phyloP scores from a whole-genome alignment of 1,140 invertebrate genomes.

The Vanessa tameamea region DNA sequence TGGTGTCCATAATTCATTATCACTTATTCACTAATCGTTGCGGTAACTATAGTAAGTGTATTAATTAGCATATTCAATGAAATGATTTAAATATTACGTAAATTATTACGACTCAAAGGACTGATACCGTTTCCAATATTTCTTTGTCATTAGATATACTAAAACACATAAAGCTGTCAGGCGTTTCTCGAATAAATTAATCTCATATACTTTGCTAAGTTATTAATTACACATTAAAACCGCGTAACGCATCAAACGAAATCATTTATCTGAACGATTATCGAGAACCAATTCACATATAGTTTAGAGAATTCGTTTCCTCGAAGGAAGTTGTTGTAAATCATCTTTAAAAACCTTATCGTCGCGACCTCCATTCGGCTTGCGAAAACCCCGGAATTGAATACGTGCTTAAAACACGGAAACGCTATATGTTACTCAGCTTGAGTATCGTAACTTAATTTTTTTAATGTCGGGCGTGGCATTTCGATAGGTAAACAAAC shows the following conservation, averaged over 20 bases:
- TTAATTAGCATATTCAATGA: background rate
- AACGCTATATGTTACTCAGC: constrained; percentile 32
- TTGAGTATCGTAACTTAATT: constrained; percentile 15
- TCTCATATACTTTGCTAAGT: constrained; percentile 27
- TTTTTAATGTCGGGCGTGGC: constrained; percentile 29
- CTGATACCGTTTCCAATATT: constrained; percentile 16
- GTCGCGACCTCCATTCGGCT: constrained; percentile 46
- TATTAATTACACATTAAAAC: constrained; percentile 20
- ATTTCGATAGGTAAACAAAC: constrained; percentile 36
- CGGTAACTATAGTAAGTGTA: background rate
- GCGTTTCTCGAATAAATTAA: constrained; percentile 23
- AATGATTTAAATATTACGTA: background rate
- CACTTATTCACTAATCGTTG: background rate
- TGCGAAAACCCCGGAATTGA: constrained; percentile 62
- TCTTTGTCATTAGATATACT: constrained; percentile 19
- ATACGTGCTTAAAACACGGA: constrained; percentile 55
- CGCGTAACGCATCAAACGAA: background rate
- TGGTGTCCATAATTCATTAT: background rate
- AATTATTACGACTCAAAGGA: background rate
- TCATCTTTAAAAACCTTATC: constrained; percentile 59
- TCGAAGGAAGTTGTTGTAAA: constrained; percentile 58
- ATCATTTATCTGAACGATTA: constrained; percentile 10
- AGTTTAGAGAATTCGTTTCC: constrained; percentile 40
- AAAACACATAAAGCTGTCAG: constrained; percentile 24
- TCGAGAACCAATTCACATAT: constrained; percentile 37